Evolutionary conservation across 2,888 invertebrate genomes (phyloP), one percentile per base, ranked within the genome.

Genomic region (Leptinotarsa juncta): DNA sequence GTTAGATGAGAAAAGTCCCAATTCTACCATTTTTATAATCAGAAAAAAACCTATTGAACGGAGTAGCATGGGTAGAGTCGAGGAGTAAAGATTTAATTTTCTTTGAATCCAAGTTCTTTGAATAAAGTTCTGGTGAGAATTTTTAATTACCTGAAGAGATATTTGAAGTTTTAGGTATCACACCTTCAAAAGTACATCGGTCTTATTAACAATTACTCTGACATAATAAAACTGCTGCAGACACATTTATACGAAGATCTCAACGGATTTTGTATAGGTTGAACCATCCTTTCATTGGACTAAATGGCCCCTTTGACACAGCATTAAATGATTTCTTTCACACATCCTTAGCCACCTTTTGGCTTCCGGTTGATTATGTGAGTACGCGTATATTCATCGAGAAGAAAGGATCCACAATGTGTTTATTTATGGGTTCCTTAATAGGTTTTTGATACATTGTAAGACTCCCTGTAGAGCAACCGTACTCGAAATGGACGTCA

Each of bases 391-490:
- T 74, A 72, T 70, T 57, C 67, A 71, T 73, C 57, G 73, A 53
- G 65, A 67, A 74, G 77, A 78, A 78, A 75, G 71, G 75, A 74
- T 65, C 75, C 78, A 78, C 77, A 73, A 72, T 78, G 78, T 74
- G 78, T 75, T 78, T 78, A 78, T 77, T 78, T 78, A 78, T 75
- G 75, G 78, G 75, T 53, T 70, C 75, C 77, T 76, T 81, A 79
- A 81, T 81, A 79, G 74, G 71, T 77, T 79, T 81, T 81, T 81
- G 79, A 81, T 81, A 78, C 79, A 79, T 79, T 79, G 72, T 76
- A 77, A 81, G 78, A 71, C 72, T 71, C 72, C 77, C 77, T 65
- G 72, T 51, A 15, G 78, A 67, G 77, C 66, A 65, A 72, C 70
- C 72, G 66, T 71, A 74, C 77, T 78, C 74, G 73, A 78, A 67